phyloP scores from a whole-genome alignment of 2,888 invertebrate species.

The Leptura quadrifasciata region DNA sequence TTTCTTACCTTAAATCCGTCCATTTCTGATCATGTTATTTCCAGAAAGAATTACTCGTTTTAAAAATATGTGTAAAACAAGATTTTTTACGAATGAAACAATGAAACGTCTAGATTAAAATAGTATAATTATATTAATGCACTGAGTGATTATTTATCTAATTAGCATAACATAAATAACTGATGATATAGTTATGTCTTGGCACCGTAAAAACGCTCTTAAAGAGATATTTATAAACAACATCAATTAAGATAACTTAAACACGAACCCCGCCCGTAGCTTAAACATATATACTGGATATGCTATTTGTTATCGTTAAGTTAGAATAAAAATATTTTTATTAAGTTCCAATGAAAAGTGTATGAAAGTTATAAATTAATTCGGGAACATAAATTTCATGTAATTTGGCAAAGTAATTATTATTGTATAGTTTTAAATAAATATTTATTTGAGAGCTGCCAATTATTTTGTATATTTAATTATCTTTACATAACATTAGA shows the following conservation, averaged over 20 bases:
- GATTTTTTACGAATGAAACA: no score
- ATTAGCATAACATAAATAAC: constrained; percentile 13
- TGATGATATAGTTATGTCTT: constrained; percentile 10
- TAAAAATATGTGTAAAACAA: no score
- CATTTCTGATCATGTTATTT: no score
- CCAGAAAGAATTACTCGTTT: no score
- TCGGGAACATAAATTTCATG: neutral
- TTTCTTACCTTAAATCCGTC: no score
- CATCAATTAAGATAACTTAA: neutral
- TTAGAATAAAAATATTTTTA: constrained; percentile 14
- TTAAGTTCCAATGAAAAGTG: constrained; percentile 8
- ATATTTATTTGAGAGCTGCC: constrained; percentile 28
- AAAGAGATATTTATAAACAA: constrained; percentile 15
- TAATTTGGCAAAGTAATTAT: constrained; percentile 21
- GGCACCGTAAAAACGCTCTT: neutral
- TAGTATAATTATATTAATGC: no score
- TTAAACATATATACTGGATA: neutral
- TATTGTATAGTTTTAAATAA: constrained; percentile 17
- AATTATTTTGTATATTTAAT: constrained; percentile 8
- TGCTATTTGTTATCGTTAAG: neutral
- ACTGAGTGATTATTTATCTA: neutral
- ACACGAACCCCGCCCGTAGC: neutral
- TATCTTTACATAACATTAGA: constrained; percentile 12
- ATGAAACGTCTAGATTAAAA: no score
- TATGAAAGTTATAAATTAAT: constrained; percentile 23